phyloP scores from a whole-genome alignment of 2,888 invertebrate species.

The Eueremaeus valkanovi region DNA sequence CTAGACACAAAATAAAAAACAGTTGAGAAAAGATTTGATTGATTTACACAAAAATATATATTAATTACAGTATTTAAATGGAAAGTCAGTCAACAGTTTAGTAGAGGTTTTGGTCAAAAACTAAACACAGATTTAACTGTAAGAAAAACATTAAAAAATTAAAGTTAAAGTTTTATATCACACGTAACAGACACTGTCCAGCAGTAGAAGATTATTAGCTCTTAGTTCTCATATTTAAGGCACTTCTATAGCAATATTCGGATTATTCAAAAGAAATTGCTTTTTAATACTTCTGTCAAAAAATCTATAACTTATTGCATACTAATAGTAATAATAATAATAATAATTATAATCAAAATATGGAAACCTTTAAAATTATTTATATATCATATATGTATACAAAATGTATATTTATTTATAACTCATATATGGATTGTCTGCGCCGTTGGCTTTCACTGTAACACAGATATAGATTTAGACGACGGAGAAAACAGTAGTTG shows the following conservation, averaged over 20 bases:
- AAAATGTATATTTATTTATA: slow-evolving; percentile 3
- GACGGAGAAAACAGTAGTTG: slow-evolving; percentile 46
- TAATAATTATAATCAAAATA: neutral
- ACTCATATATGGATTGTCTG: neutral
- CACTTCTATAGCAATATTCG: neutral
- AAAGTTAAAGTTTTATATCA: neutral
- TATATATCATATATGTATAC: slow-evolving; percentile 8
- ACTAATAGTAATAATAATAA: neutral
- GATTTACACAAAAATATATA: too few relatives aligned
- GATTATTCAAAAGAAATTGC: neutral
- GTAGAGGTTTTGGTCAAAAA: neutral
- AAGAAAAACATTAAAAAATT: neutral
- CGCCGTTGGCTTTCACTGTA: slow-evolving; percentile 43
- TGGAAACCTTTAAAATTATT: neutral
- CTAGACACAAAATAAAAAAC: slow-evolving; percentile 21
- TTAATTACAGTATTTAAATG: too few relatives aligned
- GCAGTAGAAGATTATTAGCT: neutral
- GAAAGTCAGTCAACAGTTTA: slow-evolving; percentile 1
- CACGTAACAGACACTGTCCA: neutral
- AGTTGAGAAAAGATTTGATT: neutral
- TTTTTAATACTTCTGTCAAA: neutral
- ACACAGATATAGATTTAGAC: slow-evolving; percentile 48
- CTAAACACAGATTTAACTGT: neutral
- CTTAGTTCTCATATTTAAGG: neutral
- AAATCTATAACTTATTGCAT: neutral